Percentiles rank a stretch among this genome's conserved stretches.
These are phyloP conservation scores for Pocillopora damicornis DNA, from an alignment of 64 coral and sea anemone species.

Conservation along the genomic window DNA sequence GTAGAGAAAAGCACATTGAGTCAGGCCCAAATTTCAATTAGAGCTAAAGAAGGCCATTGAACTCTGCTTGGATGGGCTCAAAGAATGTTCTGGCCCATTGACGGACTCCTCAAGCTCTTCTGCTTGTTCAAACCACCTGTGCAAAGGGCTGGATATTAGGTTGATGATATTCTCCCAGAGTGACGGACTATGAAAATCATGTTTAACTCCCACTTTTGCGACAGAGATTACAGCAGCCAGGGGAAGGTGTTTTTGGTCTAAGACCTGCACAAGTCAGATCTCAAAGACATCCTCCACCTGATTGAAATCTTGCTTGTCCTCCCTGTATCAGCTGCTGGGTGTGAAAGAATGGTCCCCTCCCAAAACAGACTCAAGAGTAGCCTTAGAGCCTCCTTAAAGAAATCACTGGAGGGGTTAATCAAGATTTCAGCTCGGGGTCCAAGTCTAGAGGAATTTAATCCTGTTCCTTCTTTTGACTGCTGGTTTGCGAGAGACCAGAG, in stretches of 20 bases:
- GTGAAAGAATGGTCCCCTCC: slow-evolving; percentile 59
- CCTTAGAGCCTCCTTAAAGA: slow-evolving; percentile 16
- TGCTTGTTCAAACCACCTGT: slow-evolving; percentile 12
- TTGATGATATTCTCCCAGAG: slow-evolving; percentile 16
- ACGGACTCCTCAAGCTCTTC: neutral
- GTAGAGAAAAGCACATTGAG: neutral
- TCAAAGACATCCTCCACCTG: slow-evolving; percentile 56
- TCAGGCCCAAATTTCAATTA: neutral
- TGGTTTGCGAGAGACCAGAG: slow-evolving; percentile 62
- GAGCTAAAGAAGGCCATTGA: neutral
- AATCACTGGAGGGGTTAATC: slow-evolving; percentile 55
- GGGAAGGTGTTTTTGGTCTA: slow-evolving; percentile 38
- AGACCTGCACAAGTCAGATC: slow-evolving; percentile 32
- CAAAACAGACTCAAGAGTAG: slow-evolving; percentile 51
- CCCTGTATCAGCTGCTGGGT: slow-evolving; percentile 51
- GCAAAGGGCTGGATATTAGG: slow-evolving; percentile 16
- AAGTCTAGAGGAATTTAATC: slow-evolving; percentile 27
- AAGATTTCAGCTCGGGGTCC: slow-evolving; percentile 57
- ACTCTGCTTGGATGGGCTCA: slow-evolving; percentile 10
- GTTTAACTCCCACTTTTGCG: slow-evolving; percentile 15
- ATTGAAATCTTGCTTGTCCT: slow-evolving; percentile 59
- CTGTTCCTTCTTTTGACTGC: slow-evolving; percentile 30
- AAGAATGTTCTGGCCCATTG: slow-evolving; percentile 8
- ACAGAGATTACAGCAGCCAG: slow-evolving; percentile 36
- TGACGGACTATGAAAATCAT: slow-evolving; percentile 36